These are phyloP conservation scores for Glaucopsyche alexis DNA, from an alignment of 2,888 invertebrate genomes.

Conservation along the genomic window DNA sequence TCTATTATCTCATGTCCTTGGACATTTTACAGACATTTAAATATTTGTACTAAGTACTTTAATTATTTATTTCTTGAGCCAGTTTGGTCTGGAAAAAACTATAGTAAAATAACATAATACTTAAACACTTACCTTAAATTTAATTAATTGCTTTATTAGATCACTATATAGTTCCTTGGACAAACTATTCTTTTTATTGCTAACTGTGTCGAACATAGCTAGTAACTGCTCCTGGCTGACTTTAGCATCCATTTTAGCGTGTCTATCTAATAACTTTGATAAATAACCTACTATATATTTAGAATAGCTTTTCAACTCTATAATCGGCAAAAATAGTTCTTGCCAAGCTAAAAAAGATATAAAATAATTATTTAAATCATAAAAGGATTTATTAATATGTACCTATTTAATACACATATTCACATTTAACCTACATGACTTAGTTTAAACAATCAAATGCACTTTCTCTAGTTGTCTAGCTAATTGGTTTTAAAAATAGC, in stretches of 20 bases:
- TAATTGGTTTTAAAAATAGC: background rate
- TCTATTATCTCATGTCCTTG: too few relatives aligned
- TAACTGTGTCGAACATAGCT: slow-evolving; percentile 81
- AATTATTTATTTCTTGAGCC: background rate
- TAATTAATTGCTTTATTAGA: slow-evolving; percentile 73
- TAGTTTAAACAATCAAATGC: background rate
- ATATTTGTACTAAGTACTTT: background rate
- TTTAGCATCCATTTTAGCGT: slow-evolving; percentile 61
- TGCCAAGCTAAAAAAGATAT: slow-evolving; percentile 82
- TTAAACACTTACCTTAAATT: slow-evolving; percentile 72
- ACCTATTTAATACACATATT: background rate
- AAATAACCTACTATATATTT: slow-evolving; percentile 83
- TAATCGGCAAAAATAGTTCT: slow-evolving; percentile 85
- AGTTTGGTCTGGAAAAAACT: background rate
- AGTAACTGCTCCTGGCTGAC: slow-evolving; percentile 79
- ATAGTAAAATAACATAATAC: background rate
- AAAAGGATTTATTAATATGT: slow-evolving; percentile 1
- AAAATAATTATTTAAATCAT: slow-evolving; percentile 19
- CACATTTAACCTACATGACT: background rate
- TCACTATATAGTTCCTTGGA: slow-evolving; percentile 78
- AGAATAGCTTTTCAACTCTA: slow-evolving; percentile 85
- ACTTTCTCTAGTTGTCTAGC: background rate
- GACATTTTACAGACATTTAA: background rate
- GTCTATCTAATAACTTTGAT: slow-evolving; percentile 68
- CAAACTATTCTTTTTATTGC: slow-evolving; percentile 77